Evolutionary conservation across 2,797 vertebrate species (phyloP).

Genomic region (Pygocentrus nattereri): DNA sequence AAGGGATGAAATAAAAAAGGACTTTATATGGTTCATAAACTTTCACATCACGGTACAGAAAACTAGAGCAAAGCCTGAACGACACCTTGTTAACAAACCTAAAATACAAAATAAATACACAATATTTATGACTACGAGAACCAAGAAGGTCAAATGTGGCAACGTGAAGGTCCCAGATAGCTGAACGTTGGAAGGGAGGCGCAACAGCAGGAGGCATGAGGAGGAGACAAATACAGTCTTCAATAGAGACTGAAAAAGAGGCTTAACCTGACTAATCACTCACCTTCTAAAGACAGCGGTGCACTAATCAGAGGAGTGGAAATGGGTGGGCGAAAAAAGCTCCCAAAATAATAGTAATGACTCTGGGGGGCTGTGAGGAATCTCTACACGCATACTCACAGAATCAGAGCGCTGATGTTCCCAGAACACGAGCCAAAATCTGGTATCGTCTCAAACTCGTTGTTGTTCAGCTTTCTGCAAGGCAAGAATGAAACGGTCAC

Average conservation of each 20-base stretch:
- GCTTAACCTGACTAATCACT: background rate
- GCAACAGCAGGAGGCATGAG: background rate
- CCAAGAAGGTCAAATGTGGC: too few species aligned
- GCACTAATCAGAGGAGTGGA: background rate
- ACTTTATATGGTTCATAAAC: too few species aligned
- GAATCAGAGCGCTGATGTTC: slow-evolving; percentile 87
- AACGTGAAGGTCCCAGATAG: too few species aligned
- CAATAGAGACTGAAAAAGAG: background rate
- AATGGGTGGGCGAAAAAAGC: background rate
- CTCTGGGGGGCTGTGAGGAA: background rate
- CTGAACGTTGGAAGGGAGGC: background rate
- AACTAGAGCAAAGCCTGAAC: too few species aligned
- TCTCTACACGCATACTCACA: slow-evolving; percentile 85
- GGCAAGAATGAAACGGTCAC: slow-evolving; percentile 41
- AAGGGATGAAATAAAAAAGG: too few species aligned
- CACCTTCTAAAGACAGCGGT: background rate
- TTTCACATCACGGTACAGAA: too few species aligned
- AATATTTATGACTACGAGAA: too few species aligned
- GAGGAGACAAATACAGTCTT: too few species aligned
- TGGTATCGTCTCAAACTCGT: slow-evolving; percentile 88
- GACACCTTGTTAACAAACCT: too few species aligned
- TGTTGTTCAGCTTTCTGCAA: slow-evolving; percentile 91
- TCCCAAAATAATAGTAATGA: background rate
- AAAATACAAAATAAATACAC: too few species aligned
- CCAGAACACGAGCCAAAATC: slow-evolving; percentile 82